These are phyloP conservation scores for Rhingia rostrata DNA, from an alignment of 2,888 invertebrate species.

Conservation along the genomic window DNA sequence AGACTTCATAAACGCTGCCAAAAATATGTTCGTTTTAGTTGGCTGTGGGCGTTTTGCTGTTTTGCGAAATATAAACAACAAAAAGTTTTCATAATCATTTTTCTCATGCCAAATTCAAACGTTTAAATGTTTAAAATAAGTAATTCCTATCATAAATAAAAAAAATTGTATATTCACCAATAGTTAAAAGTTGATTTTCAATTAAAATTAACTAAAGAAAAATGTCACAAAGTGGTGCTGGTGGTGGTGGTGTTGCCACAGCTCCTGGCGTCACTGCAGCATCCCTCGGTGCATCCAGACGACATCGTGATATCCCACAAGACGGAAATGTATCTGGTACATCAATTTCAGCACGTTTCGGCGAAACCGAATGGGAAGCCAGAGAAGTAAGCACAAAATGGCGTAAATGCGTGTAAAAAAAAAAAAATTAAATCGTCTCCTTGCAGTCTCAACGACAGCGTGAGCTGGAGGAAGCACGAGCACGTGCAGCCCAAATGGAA, in stretches of 20 bases:
- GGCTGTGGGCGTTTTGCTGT: conserved; percentile 71
- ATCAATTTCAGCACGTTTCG: conserved; percentile 78
- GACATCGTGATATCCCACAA: conserved; percentile 75
- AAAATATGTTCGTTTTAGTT: conserved; percentile 19
- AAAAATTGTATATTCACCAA: not conserved
- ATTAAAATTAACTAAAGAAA: conserved; percentile 9
- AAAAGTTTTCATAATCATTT: conserved; percentile 42
- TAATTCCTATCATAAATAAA: not conserved
- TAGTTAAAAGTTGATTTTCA: not conserved
- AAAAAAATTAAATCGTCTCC: not conserved
- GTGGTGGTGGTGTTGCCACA: conserved; percentile 71
- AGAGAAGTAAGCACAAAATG: conserved; percentile 78
- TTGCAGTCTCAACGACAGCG: conserved; percentile 83
- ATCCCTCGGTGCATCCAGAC: conserved; percentile 76
- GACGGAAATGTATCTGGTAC: conserved; percentile 75
- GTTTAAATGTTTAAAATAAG: conserved; percentile 25
- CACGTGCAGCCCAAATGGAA: conserved; percentile 98
- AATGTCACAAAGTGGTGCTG: conserved; percentile 76
- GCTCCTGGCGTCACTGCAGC: conserved; percentile 74
- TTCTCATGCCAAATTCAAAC: not conserved
- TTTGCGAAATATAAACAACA: conserved; percentile 73
- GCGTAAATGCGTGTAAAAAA: not conserved
- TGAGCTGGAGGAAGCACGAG: conserved; percentile 96
- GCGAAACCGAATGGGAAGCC: conserved; percentile 83
- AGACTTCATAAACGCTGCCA: conserved; percentile 29